These are phyloP conservation scores for Rallus crepitans DNA, from an alignment of 2,797 vertebrate species.

Conservation along the genomic window DNA sequence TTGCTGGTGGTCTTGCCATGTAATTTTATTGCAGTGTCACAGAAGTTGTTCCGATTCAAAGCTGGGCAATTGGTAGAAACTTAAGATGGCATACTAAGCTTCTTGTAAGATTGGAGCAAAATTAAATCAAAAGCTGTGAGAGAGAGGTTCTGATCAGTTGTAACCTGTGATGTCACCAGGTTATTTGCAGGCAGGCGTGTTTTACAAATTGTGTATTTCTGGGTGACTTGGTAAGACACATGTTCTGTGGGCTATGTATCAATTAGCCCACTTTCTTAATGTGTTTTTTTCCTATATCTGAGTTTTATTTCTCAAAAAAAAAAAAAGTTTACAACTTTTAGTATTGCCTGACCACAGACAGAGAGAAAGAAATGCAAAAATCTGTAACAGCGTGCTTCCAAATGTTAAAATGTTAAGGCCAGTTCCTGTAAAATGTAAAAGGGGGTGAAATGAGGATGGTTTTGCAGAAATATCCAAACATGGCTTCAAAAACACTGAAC, in stretches of 20 bases:
- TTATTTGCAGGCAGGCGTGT: background rate
- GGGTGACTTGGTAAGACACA: background rate
- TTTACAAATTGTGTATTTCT: background rate
- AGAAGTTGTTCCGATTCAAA: constrained; percentile 17
- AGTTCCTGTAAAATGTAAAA: background rate
- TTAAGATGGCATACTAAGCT: background rate
- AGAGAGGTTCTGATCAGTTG: background rate
- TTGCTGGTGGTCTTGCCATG: background rate
- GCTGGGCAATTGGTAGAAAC: background rate
- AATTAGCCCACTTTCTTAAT: background rate
- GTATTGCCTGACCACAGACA: background rate
- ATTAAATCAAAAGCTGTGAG: background rate
- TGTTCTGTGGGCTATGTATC: background rate
- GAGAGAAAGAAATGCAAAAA: background rate
- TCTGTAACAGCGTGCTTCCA: background rate
- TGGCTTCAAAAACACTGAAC: background rate
- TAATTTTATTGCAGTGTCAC: background rate
- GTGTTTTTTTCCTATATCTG: background rate
- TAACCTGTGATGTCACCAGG: background rate
- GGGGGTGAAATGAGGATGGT: background rate
- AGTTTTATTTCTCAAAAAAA: background rate
- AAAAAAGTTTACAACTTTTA: background rate
- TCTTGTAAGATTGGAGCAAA: background rate
- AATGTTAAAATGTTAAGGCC: background rate
- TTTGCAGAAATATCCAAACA: background rate